A percentile compares a stretch with the other conserved stretches of the same genome.
phyloP scores from a whole-genome alignment of 2,113 vertebrate genomes.

The Henicopernis longicauda region DNA sequence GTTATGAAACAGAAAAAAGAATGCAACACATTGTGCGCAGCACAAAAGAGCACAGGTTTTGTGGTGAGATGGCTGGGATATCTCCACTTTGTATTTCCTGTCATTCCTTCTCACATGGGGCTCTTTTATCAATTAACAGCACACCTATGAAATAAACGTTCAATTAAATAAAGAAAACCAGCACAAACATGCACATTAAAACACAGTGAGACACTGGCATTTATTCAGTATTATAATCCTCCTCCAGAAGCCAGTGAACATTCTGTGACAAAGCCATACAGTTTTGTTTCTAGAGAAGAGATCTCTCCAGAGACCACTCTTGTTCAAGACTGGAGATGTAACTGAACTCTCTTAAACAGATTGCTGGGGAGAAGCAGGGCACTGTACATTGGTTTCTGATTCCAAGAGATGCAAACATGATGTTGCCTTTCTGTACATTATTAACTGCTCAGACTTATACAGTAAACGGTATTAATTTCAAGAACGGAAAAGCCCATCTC shows the following conservation, averaged over 20 bases:
- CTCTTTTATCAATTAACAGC: constrained; percentile 14
- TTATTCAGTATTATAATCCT: background rate
- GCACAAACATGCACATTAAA: background rate
- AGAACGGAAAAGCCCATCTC: background rate
- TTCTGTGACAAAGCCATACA: background rate
- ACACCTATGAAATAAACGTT: background rate
- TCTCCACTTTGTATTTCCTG: background rate
- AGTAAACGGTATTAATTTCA: background rate
- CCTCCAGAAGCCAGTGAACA: background rate
- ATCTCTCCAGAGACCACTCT: background rate
- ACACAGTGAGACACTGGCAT: background rate
- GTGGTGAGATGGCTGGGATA: background rate
- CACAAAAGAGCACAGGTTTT: background rate
- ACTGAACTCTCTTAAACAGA: background rate
- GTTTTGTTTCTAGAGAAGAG: background rate
- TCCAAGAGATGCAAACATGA: background rate
- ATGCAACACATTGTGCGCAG: background rate
- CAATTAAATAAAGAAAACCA: background rate
- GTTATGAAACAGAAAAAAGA: background rate
- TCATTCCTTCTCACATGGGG: background rate
- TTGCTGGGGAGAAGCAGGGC: background rate
- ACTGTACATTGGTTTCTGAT: background rate
- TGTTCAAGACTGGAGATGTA: background rate
- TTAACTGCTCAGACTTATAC: background rate
- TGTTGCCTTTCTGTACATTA: background rate